phyloP scores from a whole-genome alignment of 2,888 invertebrate species.

The Andrena hattorfiana region DNA sequence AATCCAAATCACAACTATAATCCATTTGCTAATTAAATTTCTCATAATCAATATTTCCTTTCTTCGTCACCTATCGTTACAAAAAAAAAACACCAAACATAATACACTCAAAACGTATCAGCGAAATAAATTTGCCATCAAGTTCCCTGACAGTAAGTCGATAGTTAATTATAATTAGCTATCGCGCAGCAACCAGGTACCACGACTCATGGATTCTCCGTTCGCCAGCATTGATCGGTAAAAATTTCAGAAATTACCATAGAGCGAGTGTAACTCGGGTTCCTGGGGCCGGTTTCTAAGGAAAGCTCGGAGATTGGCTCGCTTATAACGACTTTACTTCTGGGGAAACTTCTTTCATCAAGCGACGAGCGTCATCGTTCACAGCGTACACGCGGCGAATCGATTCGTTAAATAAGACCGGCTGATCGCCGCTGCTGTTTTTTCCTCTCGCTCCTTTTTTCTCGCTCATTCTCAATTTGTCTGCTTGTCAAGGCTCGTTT shows the following conservation, averaged over 20 bases:
- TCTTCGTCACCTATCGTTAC: too few species aligned
- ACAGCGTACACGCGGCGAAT: constrained; percentile 9
- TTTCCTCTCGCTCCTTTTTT: too few species aligned
- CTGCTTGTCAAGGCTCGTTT: constrained; percentile 6
- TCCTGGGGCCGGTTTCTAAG: not conserved
- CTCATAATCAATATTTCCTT: too few species aligned
- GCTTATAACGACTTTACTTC: constrained; percentile 38
- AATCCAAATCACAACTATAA: too few species aligned
- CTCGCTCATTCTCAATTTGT: not conserved
- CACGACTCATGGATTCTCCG: not conserved
- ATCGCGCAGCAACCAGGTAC: too few species aligned
- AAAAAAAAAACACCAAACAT: too few species aligned
- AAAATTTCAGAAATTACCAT: constrained; percentile 23
- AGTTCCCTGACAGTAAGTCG: not conserved
- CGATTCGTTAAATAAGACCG: constrained; percentile 25
- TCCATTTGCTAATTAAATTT: too few species aligned
- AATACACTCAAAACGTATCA: too few species aligned
- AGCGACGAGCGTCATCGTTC: constrained; percentile 27
- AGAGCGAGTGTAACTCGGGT: not conserved
- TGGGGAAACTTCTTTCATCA: constrained; percentile 29
- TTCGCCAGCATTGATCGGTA: not conserved
- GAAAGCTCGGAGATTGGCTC: constrained; percentile 20
- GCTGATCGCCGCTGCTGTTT: not conserved
- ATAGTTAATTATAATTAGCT: not conserved
- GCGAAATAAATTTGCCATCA: too few species aligned